Percentiles rank a stretch among this genome's conserved stretches.
Evolutionary conservation across 1,140 invertebrate genomes (phyloP).

Genomic region (Popillia japonica): DNA sequence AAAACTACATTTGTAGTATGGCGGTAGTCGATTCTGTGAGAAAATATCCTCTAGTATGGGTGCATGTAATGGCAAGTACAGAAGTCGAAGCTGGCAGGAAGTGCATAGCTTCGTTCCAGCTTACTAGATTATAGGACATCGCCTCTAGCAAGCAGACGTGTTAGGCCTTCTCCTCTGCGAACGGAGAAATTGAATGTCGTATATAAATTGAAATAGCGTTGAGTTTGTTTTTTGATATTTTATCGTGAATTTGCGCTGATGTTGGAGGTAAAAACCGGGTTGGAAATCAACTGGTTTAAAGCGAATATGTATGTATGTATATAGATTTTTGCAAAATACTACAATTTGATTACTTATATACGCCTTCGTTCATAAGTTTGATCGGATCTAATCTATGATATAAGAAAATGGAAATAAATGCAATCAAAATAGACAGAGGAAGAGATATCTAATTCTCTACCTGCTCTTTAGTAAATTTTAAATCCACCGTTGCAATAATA

Average conservation of each 20-base stretch:
- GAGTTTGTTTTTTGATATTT: neutral
- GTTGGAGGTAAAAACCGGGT: neutral
- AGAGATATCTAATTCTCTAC: too few relatives aligned
- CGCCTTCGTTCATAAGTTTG: too few relatives aligned
- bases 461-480: too few relatives aligned
- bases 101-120: neutral
- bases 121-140: conserved; percentile 26
- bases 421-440: too few relatives aligned
- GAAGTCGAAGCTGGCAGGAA: neutral
- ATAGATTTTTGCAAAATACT: neutral
- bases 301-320: neutral
- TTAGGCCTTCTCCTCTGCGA: neutral
- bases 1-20: neutral
- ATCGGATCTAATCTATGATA: too few relatives aligned
- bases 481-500: too few relatives aligned
- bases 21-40: neutral
- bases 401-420: too few relatives aligned
- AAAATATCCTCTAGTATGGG: neutral
- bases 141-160: neutral
- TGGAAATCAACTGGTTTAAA: neutral
- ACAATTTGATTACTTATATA: too few relatives aligned
- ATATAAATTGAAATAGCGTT: conserved; percentile 2
- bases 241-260: neutral
- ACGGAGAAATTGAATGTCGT: neutral
- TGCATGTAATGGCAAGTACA: neutral